Conservation (phyloP, 2,113 vertebrate species). For the Sardina pilchardus region DNA sequence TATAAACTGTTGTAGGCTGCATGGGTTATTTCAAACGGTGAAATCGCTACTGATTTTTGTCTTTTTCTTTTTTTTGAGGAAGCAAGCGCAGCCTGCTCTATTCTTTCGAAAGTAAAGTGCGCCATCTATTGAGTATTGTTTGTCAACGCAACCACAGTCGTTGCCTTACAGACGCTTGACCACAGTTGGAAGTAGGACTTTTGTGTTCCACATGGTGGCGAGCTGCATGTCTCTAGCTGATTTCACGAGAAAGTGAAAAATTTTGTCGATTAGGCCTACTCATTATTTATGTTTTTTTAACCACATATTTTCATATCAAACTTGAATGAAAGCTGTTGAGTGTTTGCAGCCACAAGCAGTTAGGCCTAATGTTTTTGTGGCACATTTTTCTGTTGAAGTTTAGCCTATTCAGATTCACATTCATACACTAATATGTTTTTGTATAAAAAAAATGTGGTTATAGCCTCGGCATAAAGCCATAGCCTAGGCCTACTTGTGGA, state of each 20-base stretch:
- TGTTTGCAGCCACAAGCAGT: background rate
- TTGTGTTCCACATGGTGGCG: conserved; percentile 62
- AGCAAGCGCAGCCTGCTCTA: background rate
- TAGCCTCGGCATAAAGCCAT: no score
- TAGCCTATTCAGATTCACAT: background rate
- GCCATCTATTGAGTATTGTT: conserved; percentile 56
- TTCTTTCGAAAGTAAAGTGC: conserved; percentile 42
- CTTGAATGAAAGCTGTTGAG: background rate
- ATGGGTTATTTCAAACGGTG: background rate
- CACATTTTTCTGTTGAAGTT: background rate
- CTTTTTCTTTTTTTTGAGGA: background rate
- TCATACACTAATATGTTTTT: background rate
- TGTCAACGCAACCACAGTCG: background rate
- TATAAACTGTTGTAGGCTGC: background rate
- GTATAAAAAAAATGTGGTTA: background rate
- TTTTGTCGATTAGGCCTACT: background rate
- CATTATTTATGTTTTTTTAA: background rate
- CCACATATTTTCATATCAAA: background rate
- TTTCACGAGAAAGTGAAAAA: background rate
- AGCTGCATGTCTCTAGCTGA: background rate
- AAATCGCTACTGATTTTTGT: background rate
- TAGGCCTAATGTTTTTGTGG: background rate
- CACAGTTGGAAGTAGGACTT: background rate
- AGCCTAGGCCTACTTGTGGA: background rate
- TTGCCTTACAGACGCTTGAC: background rate